Evolutionary conservation across 1,140 invertebrate species (phyloP).

Genomic region (Eubasilissa regina): DNA sequence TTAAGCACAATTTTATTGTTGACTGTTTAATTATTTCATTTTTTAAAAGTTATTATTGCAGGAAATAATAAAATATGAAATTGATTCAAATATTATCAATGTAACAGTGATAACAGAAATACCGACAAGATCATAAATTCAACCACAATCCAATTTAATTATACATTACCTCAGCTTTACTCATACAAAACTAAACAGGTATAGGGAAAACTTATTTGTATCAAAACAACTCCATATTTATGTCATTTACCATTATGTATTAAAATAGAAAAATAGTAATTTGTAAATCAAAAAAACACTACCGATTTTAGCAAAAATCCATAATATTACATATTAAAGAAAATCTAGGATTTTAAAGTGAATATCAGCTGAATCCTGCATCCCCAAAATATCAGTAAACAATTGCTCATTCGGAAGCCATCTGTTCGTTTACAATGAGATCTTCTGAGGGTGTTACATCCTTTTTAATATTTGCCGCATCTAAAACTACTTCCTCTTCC

Average conservation of each 20-base stretch:
- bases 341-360: constrained; percentile 1
- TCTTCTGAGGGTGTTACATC: constrained; percentile 66
- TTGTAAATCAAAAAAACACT: background rate
- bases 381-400: background rate
- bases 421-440: constrained; percentile 68
- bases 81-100: too few relatives aligned
- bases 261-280: background rate
- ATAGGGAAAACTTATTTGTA: too few relatives aligned
- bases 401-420: constrained; percentile 64
- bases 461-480: constrained; percentile 61
- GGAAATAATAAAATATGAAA: too few relatives aligned
- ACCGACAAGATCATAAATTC: too few relatives aligned
- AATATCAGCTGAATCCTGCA: constrained; percentile 13
- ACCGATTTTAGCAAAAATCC: background rate
- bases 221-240: background rate
- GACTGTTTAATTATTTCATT: too few relatives aligned
- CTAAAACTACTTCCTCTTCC: constrained; percentile 62
- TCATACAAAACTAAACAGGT: too few relatives aligned
- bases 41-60: too few relatives aligned
- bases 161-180: too few relatives aligned
- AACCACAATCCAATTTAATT: too few relatives aligned
- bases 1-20: too few relatives aligned
- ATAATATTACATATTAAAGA: too few relatives aligned
- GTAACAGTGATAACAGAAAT: too few relatives aligned
- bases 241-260: background rate